A percentile compares a stretch with the other conserved stretches of the same genome.
Evolutionary conservation across 64 coral and sea anemone genomes (phyloP).

Genomic region (Porites australiensis): DNA sequence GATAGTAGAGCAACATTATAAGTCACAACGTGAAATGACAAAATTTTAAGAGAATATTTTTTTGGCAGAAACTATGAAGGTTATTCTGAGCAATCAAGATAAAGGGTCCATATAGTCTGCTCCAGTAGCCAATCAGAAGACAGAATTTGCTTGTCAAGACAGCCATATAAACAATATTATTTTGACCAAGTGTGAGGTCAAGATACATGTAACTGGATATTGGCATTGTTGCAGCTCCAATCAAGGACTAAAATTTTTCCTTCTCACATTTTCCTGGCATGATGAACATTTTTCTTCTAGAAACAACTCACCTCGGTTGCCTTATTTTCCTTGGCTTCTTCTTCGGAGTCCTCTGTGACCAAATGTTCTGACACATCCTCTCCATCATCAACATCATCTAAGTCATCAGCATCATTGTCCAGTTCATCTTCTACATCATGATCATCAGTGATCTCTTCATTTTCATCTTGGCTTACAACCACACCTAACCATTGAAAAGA

Average conservation of each 20-base stretch:
- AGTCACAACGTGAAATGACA: not conserved
- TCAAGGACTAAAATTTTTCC: too few species aligned
- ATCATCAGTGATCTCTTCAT: constrained; percentile 52
- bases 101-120: too few species aligned
- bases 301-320: not conserved
- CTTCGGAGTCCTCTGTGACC: constrained; percentile 11
- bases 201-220: too few species aligned
- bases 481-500: not conserved
- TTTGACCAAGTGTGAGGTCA: too few species aligned
- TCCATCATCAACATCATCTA: constrained; percentile 49
- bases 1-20: not conserved
- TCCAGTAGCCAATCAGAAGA: too few species aligned
- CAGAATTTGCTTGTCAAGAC: too few species aligned
- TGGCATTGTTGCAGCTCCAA: too few species aligned
- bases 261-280: too few species aligned
- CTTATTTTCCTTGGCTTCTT: constrained; percentile 15
- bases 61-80: too few species aligned
- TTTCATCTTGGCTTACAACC: constrained; percentile 44
- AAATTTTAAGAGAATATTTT: not conserved
- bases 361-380: constrained; percentile 22
- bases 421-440: constrained; percentile 64
- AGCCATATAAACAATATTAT: too few species aligned
- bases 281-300: too few species aligned
- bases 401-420: constrained; percentile 66
- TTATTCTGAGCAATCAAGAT: too few species aligned